Evolutionary conservation across 2,113 vertebrate species (phyloP).

Genomic region (Ceyx cyanopectus): DNA sequence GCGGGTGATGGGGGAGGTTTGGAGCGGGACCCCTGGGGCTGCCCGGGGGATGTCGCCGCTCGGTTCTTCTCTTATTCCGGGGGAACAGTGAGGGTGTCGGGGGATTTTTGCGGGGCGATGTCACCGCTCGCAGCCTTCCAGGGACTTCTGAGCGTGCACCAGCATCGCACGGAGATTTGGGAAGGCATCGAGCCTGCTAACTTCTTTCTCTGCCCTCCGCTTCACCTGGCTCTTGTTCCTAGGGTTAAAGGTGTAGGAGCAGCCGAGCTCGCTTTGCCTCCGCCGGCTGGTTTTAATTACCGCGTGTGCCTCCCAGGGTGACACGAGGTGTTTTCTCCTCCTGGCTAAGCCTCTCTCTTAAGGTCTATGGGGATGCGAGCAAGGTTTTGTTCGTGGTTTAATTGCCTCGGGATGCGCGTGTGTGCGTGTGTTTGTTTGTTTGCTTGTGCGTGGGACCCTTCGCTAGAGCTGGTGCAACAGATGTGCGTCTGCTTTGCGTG

Average conservation of each 20-base stretch:
- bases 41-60: background rate
- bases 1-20: background rate
- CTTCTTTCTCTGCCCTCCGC: background rate
- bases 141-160: background rate
- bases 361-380: background rate
- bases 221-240: background rate
- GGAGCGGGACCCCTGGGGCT: background rate
- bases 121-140: background rate
- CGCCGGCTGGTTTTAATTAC: background rate
- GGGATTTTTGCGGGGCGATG: background rate
- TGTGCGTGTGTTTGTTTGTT: background rate
- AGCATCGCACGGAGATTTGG: background rate
- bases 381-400: background rate
- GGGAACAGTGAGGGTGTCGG: background rate
- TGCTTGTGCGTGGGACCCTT: background rate
- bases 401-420: background rate
- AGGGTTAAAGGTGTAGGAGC: background rate
- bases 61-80: background rate
- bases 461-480: slow-evolving; percentile 42
- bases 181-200: background rate
- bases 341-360: background rate
- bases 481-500: slow-evolving; percentile 29
- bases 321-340: slow-evolving; percentile 21
- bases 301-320: background rate
- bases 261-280: background rate